Percentiles rank a stretch among this genome's conserved stretches.
phyloP scores from a whole-genome alignment of 2,888 invertebrate genomes.

The Noctua janthe region DNA sequence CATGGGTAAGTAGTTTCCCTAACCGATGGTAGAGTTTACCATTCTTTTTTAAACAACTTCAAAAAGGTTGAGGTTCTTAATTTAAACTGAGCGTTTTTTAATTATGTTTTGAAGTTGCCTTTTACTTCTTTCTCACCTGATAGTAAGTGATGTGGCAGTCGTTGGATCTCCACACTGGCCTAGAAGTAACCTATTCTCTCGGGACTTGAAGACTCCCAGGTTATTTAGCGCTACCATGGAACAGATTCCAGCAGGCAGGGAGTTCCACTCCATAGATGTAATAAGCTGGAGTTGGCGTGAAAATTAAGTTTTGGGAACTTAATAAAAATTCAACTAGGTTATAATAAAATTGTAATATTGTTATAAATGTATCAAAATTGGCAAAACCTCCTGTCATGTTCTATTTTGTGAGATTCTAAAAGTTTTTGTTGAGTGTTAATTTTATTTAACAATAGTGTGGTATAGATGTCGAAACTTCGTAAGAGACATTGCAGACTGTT shows the following conservation, averaged over 20 bases:
- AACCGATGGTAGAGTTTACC: neutral
- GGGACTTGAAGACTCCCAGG: slow-evolving; percentile 11
- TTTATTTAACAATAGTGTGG: neutral
- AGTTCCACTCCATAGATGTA: slow-evolving; percentile 12
- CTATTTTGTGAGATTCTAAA: neutral
- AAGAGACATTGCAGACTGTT: neutral
- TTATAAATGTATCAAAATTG: neutral
- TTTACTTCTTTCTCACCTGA: slow-evolving; percentile 15
- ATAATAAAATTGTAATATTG: neutral
- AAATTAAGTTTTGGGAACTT: slow-evolving; percentile 1
- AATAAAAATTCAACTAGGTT: neutral
- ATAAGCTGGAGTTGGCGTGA: slow-evolving; percentile 11
- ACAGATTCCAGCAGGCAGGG: slow-evolving; percentile 11
- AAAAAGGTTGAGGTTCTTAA: neutral
- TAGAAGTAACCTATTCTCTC: neutral
- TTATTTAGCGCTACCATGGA: neutral
- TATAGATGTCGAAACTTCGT: neutral
- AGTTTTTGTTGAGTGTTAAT: neutral
- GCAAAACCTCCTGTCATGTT: neutral
- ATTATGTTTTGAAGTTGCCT: neutral
- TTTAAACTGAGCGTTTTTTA: neutral
- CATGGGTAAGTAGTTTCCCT: neutral
- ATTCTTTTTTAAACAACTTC: neutral
- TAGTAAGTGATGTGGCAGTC: neutral
- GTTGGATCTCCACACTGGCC: neutral